phyloP scores from a whole-genome alignment of 2,113 vertebrate species.

The Lampris megalopsis region DNA sequence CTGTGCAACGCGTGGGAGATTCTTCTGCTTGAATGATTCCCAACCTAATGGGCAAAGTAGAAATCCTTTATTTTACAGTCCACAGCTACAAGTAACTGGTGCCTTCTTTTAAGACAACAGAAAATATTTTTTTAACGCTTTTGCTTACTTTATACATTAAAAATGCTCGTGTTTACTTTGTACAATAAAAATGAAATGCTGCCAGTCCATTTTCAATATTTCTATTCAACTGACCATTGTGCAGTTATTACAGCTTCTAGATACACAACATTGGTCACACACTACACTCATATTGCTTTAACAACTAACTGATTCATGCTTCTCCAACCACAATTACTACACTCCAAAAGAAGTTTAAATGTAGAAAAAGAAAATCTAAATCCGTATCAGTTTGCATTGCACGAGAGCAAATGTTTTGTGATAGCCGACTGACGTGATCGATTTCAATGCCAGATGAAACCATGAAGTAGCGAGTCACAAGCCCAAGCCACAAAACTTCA shows the following conservation, averaged over 20 bases:
- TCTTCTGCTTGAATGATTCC: slow-evolving; percentile 29
- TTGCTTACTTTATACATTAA: slow-evolving; percentile 12
- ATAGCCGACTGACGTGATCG: neutral
- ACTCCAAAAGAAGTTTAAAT: neutral
- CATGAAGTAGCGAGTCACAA: neutral
- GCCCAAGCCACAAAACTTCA: neutral
- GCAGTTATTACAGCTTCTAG: no score
- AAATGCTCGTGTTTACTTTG: slow-evolving; percentile 10
- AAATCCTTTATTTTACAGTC: slow-evolving; percentile 12
- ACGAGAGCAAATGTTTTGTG: neutral
- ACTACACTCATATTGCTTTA: slow-evolving; percentile 30
- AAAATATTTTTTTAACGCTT: slow-evolving; percentile 33
- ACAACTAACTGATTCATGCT: slow-evolving; percentile 40
- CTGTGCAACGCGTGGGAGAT: slow-evolving; percentile 14
- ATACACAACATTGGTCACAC: slow-evolving; percentile 19
- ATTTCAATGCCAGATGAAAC: neutral
- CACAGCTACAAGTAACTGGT: slow-evolving; percentile 32
- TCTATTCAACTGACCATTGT: neutral
- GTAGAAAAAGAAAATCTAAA: neutral
- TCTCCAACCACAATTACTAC: neutral
- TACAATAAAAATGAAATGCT: slow-evolving; percentile 55
- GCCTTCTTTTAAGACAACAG: slow-evolving; percentile 64
- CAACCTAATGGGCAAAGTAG: slow-evolving; percentile 28
- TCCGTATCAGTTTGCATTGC: neutral
- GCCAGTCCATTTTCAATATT: neutral